Evolutionary conservation across 1,140 invertebrate species (phyloP).

Genomic region (Drosophila oshimai): DNA sequence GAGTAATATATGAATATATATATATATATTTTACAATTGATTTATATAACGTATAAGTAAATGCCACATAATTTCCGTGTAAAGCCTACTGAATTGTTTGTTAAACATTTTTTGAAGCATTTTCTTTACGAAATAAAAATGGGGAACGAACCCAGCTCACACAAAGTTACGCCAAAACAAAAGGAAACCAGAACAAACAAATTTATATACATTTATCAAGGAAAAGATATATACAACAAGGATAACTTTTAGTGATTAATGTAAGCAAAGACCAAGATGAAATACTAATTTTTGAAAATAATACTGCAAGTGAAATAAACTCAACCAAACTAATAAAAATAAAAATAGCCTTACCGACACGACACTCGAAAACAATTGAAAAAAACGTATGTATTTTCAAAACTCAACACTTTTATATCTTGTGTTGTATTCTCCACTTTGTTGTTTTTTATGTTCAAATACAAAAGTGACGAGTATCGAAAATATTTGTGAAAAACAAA

Average conservation of each 20-base stretch:
- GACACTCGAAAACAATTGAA: not conserved
- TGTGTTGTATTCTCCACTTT: conserved; percentile 1
- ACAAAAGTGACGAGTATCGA: conserved; percentile 16
- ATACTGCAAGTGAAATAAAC: conserved; percentile 7
- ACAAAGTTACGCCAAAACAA: conserved; percentile 39
- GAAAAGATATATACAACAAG: conserved; percentile 43
- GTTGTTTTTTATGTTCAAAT: conserved; percentile 18
- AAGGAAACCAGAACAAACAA: conserved; percentile 35
- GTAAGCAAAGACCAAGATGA: conserved; percentile 65
- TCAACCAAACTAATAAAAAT: conserved; percentile 1
- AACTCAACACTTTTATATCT: conserved; percentile 4
- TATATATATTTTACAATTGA: conserved; percentile 72
- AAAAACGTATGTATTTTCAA: conserved; percentile 9
- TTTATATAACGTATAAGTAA: conserved; percentile 66
- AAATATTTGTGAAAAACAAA: conserved; percentile 30
- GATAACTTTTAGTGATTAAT: conserved; percentile 56
- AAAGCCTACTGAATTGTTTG: conserved; percentile 68
- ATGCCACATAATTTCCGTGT: conserved; percentile 67
- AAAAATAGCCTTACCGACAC: conserved; percentile 48
- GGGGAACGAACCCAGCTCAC: conserved; percentile 44
- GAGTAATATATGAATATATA: conserved; percentile 34
- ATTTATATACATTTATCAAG: conserved; percentile 59
- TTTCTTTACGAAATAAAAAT: conserved; percentile 51
- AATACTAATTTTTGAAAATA: conserved; percentile 44
- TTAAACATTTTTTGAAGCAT: conserved; percentile 69